These are phyloP conservation scores for Cyrtorhinus lividipennis DNA, from an alignment of 1,140 invertebrate genomes.

Conservation along the genomic window DNA sequence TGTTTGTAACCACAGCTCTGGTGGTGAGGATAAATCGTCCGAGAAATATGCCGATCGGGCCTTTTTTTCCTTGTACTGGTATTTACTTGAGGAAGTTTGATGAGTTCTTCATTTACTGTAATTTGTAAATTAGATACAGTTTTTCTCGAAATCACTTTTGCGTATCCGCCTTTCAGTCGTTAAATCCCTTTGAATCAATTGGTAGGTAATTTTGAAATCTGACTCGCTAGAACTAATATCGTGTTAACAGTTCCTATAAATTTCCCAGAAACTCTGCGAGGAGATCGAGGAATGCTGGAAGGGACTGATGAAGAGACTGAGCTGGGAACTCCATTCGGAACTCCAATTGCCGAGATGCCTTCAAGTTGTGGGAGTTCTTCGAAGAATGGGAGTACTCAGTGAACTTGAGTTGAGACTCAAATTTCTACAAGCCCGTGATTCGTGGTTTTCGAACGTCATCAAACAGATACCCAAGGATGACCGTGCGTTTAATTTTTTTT, in stretches of 20 bases:
- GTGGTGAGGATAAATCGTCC: no score
- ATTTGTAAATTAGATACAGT: no score
- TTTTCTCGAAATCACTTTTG: no score
- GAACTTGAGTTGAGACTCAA: constrained; percentile 77
- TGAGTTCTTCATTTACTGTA: no score
- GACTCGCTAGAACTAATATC: no score
- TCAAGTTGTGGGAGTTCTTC: constrained; percentile 68
- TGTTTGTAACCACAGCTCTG: no score
- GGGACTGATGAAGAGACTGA: constrained; percentile 71
- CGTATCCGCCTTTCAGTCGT: no score
- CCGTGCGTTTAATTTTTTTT: not conserved
- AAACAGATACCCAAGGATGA: not conserved
- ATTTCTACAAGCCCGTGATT: constrained; percentile 79
- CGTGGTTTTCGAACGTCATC: constrained; percentile 55
- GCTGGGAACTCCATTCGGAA: constrained; percentile 72
- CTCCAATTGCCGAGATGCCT: constrained; percentile 77
- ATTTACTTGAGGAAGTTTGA: no score
- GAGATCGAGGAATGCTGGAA: constrained; percentile 80
- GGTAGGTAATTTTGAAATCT: no score
- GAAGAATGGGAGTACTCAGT: constrained; percentile 70
- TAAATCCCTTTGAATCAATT: no score
- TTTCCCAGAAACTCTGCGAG: constrained; percentile 59
- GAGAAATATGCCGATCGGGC: no score
- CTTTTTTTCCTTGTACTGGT: no score
- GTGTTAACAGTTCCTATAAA: constrained; percentile 24